A percentile compares a stretch with the other conserved stretches of the same genome.
Conservation (phyloP, 2,888 invertebrate genomes). For the Eupithecia subumbrata region DNA sequence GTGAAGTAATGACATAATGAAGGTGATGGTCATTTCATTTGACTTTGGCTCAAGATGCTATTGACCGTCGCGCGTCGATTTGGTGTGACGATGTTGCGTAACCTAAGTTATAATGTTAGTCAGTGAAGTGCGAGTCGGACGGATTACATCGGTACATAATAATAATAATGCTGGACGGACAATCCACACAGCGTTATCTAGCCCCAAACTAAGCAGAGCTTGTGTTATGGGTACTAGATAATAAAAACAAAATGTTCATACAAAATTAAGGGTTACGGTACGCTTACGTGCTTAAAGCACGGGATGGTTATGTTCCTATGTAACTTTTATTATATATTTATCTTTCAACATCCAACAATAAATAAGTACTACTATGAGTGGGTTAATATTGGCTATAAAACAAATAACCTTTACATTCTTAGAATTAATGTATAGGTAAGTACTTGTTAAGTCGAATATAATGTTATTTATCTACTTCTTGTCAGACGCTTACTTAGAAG, state of each 20-base stretch:
- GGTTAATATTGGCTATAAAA: not conserved
- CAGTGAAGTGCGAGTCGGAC: not conserved
- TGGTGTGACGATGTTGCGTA: constrained; percentile 49
- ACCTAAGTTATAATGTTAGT: constrained; percentile 43
- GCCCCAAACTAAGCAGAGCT: no score
- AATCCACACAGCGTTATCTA: no score
- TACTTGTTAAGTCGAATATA: not conserved
- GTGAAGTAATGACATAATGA: constrained; percentile 1
- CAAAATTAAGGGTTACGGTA: not conserved
- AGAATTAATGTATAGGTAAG: no score
- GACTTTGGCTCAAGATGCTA: constrained; percentile 36
- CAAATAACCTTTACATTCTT: not conserved
- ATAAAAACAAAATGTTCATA: not conserved
- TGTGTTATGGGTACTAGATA: no score
- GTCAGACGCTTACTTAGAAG: not conserved
- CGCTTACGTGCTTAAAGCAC: not conserved
- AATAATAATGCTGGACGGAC: no score
- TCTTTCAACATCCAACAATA: not conserved
- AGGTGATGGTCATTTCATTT: constrained; percentile 21
- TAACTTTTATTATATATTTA: not conserved
- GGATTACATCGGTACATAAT: no score
- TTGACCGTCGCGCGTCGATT: constrained; percentile 37
- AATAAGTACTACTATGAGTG: not conserved
- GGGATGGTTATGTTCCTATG: not conserved
- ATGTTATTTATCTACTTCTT: not conserved